Conservation (phyloP, 2,113 vertebrate genomes). For the Paratilapia polleni region DNA sequence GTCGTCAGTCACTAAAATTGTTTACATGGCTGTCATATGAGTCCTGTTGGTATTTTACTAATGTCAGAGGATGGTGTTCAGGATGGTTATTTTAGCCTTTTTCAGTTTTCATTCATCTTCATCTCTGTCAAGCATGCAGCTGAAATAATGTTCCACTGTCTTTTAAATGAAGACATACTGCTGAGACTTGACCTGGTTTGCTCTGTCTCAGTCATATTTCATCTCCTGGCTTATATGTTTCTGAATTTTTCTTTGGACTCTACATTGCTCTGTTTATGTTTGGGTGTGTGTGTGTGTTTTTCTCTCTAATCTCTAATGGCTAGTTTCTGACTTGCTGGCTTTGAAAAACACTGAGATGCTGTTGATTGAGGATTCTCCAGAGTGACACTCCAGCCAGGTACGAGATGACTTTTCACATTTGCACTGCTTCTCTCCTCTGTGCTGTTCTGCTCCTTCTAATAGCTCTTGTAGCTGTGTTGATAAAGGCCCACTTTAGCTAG, state of each 20-base stretch:
- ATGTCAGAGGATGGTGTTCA: background rate
- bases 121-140: background rate
- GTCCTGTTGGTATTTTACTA: slow-evolving; percentile 1
- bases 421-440: background rate
- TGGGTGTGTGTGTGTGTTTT: background rate
- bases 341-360: background rate
- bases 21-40: slow-evolving; percentile 5
- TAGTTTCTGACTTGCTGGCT: background rate
- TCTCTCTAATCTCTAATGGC: background rate
- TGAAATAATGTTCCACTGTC: slow-evolving; percentile 12
- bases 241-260: slow-evolving; percentile 1
- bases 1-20: background rate
- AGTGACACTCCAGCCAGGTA: slow-evolving; percentile 7
- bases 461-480: slow-evolving; percentile 18
- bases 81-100: slow-evolving; percentile 3
- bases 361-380: slow-evolving; percentile 17
- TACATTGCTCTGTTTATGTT: background rate
- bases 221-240: background rate
- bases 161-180: slow-evolving; percentile 48
- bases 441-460: slow-evolving; percentile 4
- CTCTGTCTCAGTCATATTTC: slow-evolving; percentile 21
- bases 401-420: slow-evolving; percentile 5
- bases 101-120: background rate
- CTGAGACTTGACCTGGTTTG: slow-evolving; percentile 16
- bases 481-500: background rate